Conservation (phyloP, 2,797 vertebrate genomes). For the Bucorvus abyssinicus region DNA sequence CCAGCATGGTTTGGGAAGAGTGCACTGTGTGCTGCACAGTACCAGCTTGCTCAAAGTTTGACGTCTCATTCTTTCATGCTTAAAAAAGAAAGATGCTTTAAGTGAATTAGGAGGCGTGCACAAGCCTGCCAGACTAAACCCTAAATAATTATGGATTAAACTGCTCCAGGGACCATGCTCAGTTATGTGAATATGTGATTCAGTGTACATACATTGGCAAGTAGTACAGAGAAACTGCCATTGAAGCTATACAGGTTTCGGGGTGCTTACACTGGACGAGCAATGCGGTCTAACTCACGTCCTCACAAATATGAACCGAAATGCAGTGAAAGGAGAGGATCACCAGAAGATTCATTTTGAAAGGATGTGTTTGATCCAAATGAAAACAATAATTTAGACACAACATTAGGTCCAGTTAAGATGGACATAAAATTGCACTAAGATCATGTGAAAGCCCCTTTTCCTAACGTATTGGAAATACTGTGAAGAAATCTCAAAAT, state of each 20-base stretch:
- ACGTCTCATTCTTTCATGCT: rapidly evolving
- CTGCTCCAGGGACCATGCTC: rapidly evolving
- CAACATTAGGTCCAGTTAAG: not conserved
- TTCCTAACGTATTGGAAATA: not conserved
- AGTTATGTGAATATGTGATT: rapidly evolving
- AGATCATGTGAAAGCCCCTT: not conserved
- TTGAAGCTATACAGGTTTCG: not conserved
- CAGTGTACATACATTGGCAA: not conserved
- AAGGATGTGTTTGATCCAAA: not conserved
- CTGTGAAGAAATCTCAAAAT: not conserved
- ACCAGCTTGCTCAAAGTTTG: not conserved
- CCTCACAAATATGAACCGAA: not conserved
- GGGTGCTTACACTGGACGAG: not conserved
- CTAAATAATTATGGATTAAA: not conserved
- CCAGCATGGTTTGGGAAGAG: rapidly evolving
- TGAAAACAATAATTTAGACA: not conserved
- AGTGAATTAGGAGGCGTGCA: not conserved
- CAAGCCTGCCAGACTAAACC: not conserved
- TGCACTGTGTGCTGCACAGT: rapidly evolving
- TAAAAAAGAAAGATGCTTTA: not conserved
- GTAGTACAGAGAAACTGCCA: not conserved
- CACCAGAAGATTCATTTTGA: not conserved
- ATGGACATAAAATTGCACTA: not conserved
- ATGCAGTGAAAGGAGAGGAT: not conserved
- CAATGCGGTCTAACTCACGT: not conserved